These are phyloP conservation scores for Periplaneta americana DNA, from an alignment of 1,140 invertebrate genomes.

Conservation along the genomic window DNA sequence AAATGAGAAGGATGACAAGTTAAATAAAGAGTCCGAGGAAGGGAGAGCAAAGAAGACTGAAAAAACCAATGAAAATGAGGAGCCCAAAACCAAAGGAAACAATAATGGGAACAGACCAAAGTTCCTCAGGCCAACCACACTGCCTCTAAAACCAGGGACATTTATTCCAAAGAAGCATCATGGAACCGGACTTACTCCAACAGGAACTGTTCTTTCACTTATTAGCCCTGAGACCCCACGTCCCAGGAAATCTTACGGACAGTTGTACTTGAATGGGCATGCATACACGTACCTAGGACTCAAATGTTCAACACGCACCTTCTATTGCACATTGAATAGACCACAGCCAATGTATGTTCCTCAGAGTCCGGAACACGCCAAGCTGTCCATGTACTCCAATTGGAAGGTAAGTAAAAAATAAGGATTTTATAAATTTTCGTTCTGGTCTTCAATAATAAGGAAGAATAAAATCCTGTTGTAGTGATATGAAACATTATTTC, in stretches of 20 bases:
- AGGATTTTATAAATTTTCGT: too few species aligned
- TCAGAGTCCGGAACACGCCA: constrained; percentile 70
- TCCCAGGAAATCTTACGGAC: constrained; percentile 80
- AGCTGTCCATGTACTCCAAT: constrained; percentile 96
- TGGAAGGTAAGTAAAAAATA: constrained; percentile 78
- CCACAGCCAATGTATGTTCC: constrained; percentile 91
- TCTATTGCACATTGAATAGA: constrained; percentile 88
- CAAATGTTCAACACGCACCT: constrained; percentile 84
- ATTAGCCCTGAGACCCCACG: constrained; percentile 87
- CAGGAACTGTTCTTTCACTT: constrained; percentile 66
- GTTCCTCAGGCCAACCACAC: constrained; percentile 70
- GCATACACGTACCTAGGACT: constrained; percentile 88
- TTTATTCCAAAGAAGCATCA: constrained; percentile 72
- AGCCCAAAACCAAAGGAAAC: neutral
- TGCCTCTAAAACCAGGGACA: constrained; percentile 74
- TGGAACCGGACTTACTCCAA: constrained; percentile 59
- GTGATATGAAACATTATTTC: too few species aligned
- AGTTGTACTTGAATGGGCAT: constrained; percentile 83
- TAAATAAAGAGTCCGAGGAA: neutral
- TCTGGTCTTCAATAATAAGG: too few species aligned
- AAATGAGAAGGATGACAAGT: neutral
- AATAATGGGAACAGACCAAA: constrained; percentile 29
- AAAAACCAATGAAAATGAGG: neutral
- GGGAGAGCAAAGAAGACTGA: neutral
- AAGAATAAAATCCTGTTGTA: too few species aligned